A percentile compares a stretch with the other conserved stretches of the same genome.
These are phyloP conservation scores for Thaumatotibia leucotreta DNA, from an alignment of 1,140 invertebrate species.

Conservation along the genomic window DNA sequence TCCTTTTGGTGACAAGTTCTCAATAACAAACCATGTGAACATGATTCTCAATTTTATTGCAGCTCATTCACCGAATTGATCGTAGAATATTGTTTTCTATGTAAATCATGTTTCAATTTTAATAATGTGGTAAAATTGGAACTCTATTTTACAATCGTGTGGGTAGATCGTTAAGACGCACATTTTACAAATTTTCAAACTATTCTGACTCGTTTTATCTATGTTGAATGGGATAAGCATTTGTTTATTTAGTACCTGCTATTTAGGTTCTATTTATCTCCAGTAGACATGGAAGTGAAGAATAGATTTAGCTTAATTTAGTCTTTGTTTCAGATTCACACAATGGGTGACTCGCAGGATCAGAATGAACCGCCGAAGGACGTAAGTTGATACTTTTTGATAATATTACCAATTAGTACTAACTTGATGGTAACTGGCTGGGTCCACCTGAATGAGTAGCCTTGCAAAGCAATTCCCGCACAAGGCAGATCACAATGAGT, in stretches of 20 bases:
- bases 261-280: background rate
- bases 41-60: background rate
- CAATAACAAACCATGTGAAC: conserved; percentile 5
- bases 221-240: background rate
- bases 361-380: conserved; percentile 64
- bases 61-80: background rate
- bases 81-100: background rate
- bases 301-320: background rate
- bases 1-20: background rate
- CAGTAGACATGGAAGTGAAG: background rate
- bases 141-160: background rate
- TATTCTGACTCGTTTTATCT: background rate
- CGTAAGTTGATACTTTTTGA: conserved; percentile 42
- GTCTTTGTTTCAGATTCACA: conserved; percentile 27
- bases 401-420: background rate
- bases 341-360: conserved; percentile 58
- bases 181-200: background rate
- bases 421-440: background rate
- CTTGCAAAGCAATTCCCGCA: no score
- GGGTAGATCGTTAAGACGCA: conserved; percentile 8
- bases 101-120: background rate
- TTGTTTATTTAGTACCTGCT: background rate
- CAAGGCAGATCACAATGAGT: no score
- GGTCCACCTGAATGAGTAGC: no score
- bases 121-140: background rate